Conservation (phyloP, 2,797 vertebrate species). For the Gila robusta region DNA sequence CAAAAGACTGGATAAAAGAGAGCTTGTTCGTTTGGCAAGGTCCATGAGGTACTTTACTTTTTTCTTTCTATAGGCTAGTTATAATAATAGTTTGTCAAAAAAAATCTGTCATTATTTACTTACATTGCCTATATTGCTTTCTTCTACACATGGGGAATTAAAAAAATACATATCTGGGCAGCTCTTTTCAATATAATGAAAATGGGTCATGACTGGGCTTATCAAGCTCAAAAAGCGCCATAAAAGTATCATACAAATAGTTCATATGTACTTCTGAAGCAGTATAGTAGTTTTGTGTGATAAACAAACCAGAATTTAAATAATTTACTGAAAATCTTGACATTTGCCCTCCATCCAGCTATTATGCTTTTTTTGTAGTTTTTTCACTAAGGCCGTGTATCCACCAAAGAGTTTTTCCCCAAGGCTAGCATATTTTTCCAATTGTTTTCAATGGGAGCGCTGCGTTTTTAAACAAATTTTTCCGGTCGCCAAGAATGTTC, state of each 20-base stretch:
- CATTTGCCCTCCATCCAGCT: background rate
- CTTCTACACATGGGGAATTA: background rate
- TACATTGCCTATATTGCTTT: background rate
- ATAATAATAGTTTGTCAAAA: too few species aligned
- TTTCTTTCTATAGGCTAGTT: background rate
- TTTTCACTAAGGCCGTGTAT: background rate
- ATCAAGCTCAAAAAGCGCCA: background rate
- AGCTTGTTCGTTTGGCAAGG: background rate
- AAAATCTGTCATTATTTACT: background rate
- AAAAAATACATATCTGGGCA: background rate
- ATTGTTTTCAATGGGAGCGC: too few species aligned
- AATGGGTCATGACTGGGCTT: background rate
- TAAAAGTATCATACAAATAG: background rate
- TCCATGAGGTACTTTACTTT: background rate
- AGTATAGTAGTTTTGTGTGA: background rate
- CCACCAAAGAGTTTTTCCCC: too few species aligned
- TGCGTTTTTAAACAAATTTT: too few species aligned
- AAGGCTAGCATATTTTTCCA: too few species aligned
- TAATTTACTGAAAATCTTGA: background rate
- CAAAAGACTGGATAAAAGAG: slow-evolving; percentile 4
- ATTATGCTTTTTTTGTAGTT: background rate
- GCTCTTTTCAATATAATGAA: background rate
- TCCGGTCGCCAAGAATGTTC: too few species aligned
- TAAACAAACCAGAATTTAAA: background rate
- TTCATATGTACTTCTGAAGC: background rate